Evolutionary conservation across 2,888 invertebrate genomes (phyloP).

Genomic region (Athetis lepigone): DNA sequence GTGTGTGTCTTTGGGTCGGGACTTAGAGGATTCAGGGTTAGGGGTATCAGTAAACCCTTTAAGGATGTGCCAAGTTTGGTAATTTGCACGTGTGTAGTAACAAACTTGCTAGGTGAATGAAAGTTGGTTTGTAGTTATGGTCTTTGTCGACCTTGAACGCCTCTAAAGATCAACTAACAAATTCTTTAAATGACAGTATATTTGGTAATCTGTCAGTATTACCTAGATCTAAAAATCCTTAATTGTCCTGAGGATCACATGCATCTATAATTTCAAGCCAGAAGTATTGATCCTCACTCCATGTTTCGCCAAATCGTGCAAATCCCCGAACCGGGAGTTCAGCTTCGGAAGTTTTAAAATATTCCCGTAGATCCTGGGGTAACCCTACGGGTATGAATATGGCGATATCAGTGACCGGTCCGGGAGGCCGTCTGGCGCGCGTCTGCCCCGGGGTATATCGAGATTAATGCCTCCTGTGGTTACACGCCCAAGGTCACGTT

Average conservation of each 20-base stretch:
- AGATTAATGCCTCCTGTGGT: constrained; percentile 69
- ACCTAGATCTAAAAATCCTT: background rate
- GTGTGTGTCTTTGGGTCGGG: constrained; percentile 42
- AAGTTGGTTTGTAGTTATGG: background rate
- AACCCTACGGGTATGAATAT: constrained; percentile 63
- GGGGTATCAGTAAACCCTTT: constrained; percentile 6
- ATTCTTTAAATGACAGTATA: background rate
- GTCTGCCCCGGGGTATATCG: constrained; percentile 62
- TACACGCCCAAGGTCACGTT: constrained; percentile 62
- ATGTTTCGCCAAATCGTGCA: constrained; percentile 8
- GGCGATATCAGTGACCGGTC: constrained; percentile 66
- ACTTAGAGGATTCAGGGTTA: constrained; percentile 19
- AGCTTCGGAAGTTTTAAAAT: constrained; percentile 37
- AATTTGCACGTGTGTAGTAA: background rate
- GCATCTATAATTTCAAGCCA: background rate
- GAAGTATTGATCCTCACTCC: background rate
- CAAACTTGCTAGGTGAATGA: background rate
- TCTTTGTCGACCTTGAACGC: too few species aligned
- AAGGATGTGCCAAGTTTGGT: constrained; percentile 37
- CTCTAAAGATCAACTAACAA: too few species aligned
- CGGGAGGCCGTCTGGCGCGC: constrained; percentile 65
- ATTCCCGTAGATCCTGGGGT: constrained; percentile 47
- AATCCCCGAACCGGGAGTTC: constrained; percentile 11
- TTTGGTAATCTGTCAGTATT: background rate
- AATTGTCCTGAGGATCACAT: background rate